A percentile compares a stretch with the other conserved stretches of the same genome.
phyloP scores from a whole-genome alignment of 1,140 invertebrate genomes.

The Cherax quadricarinatus region DNA sequence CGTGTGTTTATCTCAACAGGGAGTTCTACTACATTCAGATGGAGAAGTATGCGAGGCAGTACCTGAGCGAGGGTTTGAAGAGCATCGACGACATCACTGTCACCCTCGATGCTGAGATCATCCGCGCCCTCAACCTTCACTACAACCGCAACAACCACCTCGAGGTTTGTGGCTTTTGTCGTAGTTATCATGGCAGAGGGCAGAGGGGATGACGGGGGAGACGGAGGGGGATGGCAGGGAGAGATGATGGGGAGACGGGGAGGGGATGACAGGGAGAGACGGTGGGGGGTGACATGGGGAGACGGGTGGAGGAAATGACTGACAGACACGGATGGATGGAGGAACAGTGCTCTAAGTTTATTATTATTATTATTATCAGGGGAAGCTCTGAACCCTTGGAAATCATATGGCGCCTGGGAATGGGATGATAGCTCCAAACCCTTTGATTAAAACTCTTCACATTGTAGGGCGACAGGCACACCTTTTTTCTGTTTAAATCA shows the following conservation, averaged over 20 bases:
- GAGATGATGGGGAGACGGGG: no score
- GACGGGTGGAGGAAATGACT: no score
- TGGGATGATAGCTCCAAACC: no score
- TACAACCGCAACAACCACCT: conserved; percentile 99
- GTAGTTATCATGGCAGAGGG: not conserved
- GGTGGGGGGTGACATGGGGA: not conserved
- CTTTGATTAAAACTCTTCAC: no score
- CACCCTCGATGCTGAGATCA: conserved; percentile 96
- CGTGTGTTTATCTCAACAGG: conserved; percentile 81
- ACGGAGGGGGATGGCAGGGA: not conserved
- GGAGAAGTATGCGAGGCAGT: conserved; percentile 99
- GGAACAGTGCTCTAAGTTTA: no score
- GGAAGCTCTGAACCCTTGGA: no score
- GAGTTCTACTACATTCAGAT: conserved; percentile 99
- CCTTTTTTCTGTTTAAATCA: no score
- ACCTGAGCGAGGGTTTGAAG: conserved; percentile 96
- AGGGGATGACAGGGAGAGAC: not conserved
- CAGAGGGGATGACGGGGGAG: not conserved
- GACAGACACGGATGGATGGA: no score
- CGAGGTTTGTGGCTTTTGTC: conserved; percentile 85
- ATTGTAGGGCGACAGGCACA: no score
- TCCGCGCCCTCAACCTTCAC: conserved; percentile 98
- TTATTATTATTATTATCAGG: no score
- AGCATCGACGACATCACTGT: conserved; percentile 95
- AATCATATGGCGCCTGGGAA: no score